Evolutionary conservation across 2,113 vertebrate species (phyloP), one percentile per base, ranked within the genome.

Genomic region (Centropristis striata): DNA sequence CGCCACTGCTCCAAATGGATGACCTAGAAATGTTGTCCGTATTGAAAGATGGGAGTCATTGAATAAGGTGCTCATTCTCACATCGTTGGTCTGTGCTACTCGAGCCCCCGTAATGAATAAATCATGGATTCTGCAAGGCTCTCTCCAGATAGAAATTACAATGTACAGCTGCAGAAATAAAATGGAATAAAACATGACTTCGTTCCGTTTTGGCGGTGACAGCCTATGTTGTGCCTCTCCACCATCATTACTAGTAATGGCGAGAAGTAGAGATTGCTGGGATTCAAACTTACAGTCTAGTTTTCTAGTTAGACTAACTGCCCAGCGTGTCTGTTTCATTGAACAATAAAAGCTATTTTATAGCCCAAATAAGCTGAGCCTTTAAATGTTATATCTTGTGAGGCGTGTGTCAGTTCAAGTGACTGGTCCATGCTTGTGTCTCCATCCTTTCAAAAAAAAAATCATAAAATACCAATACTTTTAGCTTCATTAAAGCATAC

Each of bases 131-230:
- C 88, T 69, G 76, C 87, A 73, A 88, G 81, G 83, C 84, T 55
- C 90, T 93, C 87, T 88, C 72, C 82, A 83, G 86, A 87, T 88
- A 85, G 83, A 93, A 90, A 92, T 93, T 86, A 92, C 88, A 90
- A 91, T 78, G 77, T 91, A 90, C 87, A 86, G 79, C 89, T 39
- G 66, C 79, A 61, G 88, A 92, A 89, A 90, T 88, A 90, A 93
- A 93, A 87, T 84, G 78, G 92, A 92, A 95, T 93, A 92, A 92
- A 92, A 93, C 88, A 90, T 84, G 86, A 92, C 86, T 76, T 47
- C 58, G 72, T 87, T 86, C 75, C 59, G 65, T 88, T 91, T 90
- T 51, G 69, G 73, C 77, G 75, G 80, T 74, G 84, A 90, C 86
- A 61, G 80, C 71, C 75, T 81, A 69, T 82, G 87, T 87, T 87